Evolutionary conservation across 1,140 invertebrate genomes (phyloP), one percentile per base, ranked within the genome.

Genomic region (Drosophila melanica): DNA sequence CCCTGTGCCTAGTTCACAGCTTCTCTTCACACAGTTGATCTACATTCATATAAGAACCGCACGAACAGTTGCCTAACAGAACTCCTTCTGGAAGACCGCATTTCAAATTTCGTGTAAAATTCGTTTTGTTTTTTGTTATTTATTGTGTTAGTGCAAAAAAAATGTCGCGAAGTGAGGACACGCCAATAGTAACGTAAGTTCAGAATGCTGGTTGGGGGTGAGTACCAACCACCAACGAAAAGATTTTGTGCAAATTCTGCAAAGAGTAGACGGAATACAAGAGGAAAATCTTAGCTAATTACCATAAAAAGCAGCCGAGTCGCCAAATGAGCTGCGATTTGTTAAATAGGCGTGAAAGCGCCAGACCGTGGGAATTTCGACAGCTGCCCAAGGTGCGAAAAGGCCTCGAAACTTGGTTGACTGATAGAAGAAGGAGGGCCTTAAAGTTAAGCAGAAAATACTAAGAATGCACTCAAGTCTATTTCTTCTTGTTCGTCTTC

Each of bases 131-230:
- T 65, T 33, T 33, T 51, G 12, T 35, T 44, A 27, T 59, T 30
- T 62, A 27, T 55, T 71, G 77, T 48, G 39, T 63, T 70, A 45
- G 55, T 75, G 30, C 62, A 10, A 5, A 18, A 60, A 37, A 37
- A 55, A 89, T 90, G 85, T 67, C 75, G 20, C 75, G 75, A 53
- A 91, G 62, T 53, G 90, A 91, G 69, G 85, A 80, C 51, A 91
- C 85, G 23, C 90, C 90, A 50, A 84, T 91, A 75, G 82, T 81
- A 30, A 87, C 75, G 90, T 91, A 81, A 91, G 90, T 87, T 57
- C 2, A 3, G 20, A 23, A 23, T 23, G 20, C 4, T 23, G 20
- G 2, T 23, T 23, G 20, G 20, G 20, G 20, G 20, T 23, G 4
- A 4, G 20, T 3, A 23, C 20, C 20, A 23, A 23, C 20, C 20